phyloP scores from a whole-genome alignment of 1,140 invertebrate genomes.

The Propsilocerus akamusi region DNA sequence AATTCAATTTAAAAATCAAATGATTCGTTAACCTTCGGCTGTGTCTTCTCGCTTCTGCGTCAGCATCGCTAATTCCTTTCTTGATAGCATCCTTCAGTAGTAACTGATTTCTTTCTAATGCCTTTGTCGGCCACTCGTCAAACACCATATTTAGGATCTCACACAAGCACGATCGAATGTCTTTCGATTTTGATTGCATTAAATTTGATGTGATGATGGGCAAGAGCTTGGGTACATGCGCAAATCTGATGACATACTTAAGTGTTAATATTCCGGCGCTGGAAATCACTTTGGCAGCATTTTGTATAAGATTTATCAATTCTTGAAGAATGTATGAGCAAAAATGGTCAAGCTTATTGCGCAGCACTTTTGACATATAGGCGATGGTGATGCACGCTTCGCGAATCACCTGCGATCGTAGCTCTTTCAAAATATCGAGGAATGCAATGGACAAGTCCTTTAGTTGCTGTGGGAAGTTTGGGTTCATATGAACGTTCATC shows the following conservation, averaged over 20 bases:
- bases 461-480: constrained; percentile 65
- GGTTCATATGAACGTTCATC: constrained; percentile 53
- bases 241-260: constrained; percentile 76
- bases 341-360: constrained; percentile 69
- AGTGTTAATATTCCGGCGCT: constrained; percentile 74
- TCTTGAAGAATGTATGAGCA: constrained; percentile 61
- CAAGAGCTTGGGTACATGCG: constrained; percentile 65
- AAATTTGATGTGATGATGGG: constrained; percentile 69
- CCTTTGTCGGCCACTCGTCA: constrained; percentile 63
- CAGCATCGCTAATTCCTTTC: constrained; percentile 80
- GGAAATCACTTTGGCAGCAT: constrained; percentile 91
- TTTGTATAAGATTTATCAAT: constrained; percentile 83
- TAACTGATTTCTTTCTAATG: constrained; percentile 63
- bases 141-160: constrained; percentile 75
- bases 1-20: constrained; percentile 1
- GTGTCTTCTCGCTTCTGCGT: constrained; percentile 62
- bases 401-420: constrained; percentile 71
- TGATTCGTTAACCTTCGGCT: constrained; percentile 39
- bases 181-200: constrained; percentile 70
- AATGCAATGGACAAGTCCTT: constrained; percentile 65
- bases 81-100: constrained; percentile 70
- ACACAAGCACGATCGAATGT: constrained; percentile 57
- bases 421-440: constrained; percentile 69
- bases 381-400: constrained; percentile 91
- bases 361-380: constrained; percentile 68